Evolutionary conservation across 1,140 invertebrate genomes (phyloP), one percentile per base, ranked within the genome.

Genomic region (Ips typographus): DNA sequence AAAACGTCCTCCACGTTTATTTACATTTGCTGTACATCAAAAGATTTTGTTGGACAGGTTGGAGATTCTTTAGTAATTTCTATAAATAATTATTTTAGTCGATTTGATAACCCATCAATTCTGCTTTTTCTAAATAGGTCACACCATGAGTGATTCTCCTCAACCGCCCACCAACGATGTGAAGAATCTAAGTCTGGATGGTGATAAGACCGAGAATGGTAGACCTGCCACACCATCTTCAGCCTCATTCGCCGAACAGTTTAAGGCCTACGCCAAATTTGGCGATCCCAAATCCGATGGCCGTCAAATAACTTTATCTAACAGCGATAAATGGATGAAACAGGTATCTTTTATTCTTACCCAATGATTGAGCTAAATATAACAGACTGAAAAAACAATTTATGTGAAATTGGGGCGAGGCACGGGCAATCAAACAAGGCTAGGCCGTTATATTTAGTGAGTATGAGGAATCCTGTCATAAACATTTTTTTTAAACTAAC

Each of bases 321-420:
- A 91, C 76, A 86, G 85, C 70, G 90, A 91, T 78, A 91, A 91
- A 81, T 91, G 90, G 90, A 86, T 91, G 83, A 91, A 91, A 77
- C 89, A 91, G 75, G 72, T 70, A 65, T 22, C 22, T 22, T 22
- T 22, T 22, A 22, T 22, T 22, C 22, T 22, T 22, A 22, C 22
- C 22, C 22, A 22, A 22, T 22, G 22, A 22, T 22, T 22, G 22
- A 22, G 22, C 22, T 22, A 22, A 22, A 22, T 22, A 22, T 22
- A 22, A 22, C 22, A 22, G 22, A 22, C 22, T 0, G 22, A 22
- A 22, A 22, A 22, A 0, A 22, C 22, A 22, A 22, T 22, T 22
- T 22, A 22, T 22, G 22, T 22, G 22, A 22, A 22, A 22, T 22
- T 22, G 22, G 22, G 22, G 22, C 22, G 22, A 22, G 22, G 22